A percentile compares a stretch with the other conserved stretches of the same genome.
These are phyloP conservation scores for Neodiprion virginianus DNA, from an alignment of 1,140 invertebrate species.

Conservation along the genomic window DNA sequence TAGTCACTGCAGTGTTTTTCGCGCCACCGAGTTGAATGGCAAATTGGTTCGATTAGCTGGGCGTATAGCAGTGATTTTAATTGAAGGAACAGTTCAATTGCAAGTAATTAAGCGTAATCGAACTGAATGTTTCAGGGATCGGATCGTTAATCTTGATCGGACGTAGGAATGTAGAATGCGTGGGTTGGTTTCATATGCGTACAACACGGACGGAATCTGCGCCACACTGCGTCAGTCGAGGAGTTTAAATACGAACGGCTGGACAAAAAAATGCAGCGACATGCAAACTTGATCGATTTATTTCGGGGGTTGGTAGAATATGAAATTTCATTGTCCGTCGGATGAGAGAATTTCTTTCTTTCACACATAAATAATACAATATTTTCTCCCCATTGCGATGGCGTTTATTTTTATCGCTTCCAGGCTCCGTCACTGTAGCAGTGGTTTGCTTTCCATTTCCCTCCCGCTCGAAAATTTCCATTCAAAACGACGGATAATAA, in stretches of 20 bases:
- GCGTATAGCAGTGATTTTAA: conserved; percentile 30
- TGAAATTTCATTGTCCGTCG: background rate
- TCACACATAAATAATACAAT: background rate
- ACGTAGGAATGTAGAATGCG: background rate
- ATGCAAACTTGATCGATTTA: background rate
- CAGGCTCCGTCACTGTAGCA: background rate
- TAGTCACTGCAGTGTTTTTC: background rate
- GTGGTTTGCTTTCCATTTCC: background rate
- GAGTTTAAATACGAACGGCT: background rate
- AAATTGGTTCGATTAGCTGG: background rate
- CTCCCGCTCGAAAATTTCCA: conserved; percentile 2
- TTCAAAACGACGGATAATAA: conserved; percentile 15
- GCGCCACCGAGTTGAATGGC: background rate
- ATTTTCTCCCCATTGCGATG: background rate
- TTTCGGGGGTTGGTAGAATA: background rate
- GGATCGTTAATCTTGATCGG: conserved; percentile 35
- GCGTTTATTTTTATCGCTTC: background rate
- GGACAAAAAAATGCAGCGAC: background rate
- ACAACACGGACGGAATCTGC: background rate
- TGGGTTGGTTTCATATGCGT: background rate
- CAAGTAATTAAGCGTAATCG: conserved; percentile 41
- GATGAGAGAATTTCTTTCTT: background rate
- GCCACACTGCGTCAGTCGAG: background rate
- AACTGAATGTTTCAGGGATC: conserved; percentile 27
- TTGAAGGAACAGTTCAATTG: conserved; percentile 41